phyloP scores from a whole-genome alignment of 2,888 invertebrate species.

The Epirrita christyi region DNA sequence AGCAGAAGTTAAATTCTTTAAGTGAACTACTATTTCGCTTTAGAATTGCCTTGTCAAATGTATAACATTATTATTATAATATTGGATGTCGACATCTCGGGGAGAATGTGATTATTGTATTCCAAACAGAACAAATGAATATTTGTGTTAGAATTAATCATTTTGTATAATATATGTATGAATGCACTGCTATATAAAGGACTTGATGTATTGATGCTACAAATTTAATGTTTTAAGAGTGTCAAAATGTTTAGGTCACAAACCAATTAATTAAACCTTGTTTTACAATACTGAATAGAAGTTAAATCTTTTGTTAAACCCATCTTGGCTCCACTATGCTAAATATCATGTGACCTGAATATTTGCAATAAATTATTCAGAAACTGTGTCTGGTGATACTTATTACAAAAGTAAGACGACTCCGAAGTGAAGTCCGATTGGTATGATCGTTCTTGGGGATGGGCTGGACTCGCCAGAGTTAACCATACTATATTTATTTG shows the following conservation, averaged over 20 bases:
- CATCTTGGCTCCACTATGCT: not conserved
- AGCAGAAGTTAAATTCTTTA: conserved; percentile 60
- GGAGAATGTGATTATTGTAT: conserved; percentile 70
- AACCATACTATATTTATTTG: not conserved
- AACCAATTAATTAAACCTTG: conserved; percentile 29
- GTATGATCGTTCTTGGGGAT: not conserved
- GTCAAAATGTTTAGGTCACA: conserved; percentile 39
- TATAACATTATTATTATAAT: conserved; percentile 50
- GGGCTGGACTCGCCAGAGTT: not conserved
- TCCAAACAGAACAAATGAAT: conserved; percentile 76
- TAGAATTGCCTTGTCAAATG: conserved; percentile 59
- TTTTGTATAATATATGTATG: conserved; percentile 58
- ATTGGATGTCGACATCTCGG: conserved; percentile 59
- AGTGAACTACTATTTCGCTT: conserved; percentile 55
- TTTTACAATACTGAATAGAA: not conserved
- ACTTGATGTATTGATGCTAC: conserved; percentile 45
- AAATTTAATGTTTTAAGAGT: conserved; percentile 46
- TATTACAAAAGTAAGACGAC: not conserved
- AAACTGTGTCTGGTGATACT: not conserved
- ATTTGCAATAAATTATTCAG: not conserved
- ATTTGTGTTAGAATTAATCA: conserved; percentile 42
- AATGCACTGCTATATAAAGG: conserved; percentile 35
- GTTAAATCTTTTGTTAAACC: not conserved
- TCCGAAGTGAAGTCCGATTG: not conserved
- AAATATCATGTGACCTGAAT: not conserved